Evolutionary conservation across 2,797 vertebrate genomes (phyloP).

Genomic region (Danio aesculapii): DNA sequence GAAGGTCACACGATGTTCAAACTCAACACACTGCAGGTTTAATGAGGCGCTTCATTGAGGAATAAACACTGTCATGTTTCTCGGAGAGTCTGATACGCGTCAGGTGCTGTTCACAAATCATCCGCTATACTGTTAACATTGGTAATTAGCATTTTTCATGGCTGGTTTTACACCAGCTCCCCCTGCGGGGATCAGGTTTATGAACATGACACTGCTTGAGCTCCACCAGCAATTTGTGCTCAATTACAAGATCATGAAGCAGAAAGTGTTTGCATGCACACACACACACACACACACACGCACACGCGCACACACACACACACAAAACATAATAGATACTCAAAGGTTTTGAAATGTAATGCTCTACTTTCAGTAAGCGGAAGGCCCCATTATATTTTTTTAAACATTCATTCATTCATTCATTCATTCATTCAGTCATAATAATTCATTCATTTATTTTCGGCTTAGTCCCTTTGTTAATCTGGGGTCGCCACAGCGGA

Average conservation of each 20-base stretch:
- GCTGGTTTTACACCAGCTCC: slow-evolving; percentile 29
- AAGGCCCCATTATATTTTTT: too few species aligned
- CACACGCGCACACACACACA: too few species aligned
- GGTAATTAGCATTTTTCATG: slow-evolving; percentile 33
- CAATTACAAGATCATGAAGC: slow-evolving; percentile 11
- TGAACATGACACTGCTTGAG: slow-evolving; percentile 31
- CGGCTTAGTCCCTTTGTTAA: too few species aligned
- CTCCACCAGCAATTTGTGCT: slow-evolving; percentile 27
- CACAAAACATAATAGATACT: too few species aligned
- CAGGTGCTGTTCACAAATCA: slow-evolving; percentile 32
- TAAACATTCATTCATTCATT: too few species aligned
- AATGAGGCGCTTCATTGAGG: slow-evolving; percentile 2
- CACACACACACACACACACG: not conserved
- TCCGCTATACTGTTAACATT: slow-evolving; percentile 15
- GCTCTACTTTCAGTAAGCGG: too few species aligned
- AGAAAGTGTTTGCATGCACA: slow-evolving; percentile 18
- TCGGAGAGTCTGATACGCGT: not conserved
- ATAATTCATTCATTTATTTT: too few species aligned
- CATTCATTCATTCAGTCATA: too few species aligned
- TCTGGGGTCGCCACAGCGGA: too few species aligned
- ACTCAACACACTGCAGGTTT: not conserved
- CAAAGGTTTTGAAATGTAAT: too few species aligned
- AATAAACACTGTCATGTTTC: slow-evolving; percentile 2
- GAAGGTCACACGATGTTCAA: not conserved
- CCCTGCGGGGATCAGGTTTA: slow-evolving; percentile 15